Base-by-base conservation (phyloP, 1,140 invertebrate species). In the Lycorma delicatula region DNA sequence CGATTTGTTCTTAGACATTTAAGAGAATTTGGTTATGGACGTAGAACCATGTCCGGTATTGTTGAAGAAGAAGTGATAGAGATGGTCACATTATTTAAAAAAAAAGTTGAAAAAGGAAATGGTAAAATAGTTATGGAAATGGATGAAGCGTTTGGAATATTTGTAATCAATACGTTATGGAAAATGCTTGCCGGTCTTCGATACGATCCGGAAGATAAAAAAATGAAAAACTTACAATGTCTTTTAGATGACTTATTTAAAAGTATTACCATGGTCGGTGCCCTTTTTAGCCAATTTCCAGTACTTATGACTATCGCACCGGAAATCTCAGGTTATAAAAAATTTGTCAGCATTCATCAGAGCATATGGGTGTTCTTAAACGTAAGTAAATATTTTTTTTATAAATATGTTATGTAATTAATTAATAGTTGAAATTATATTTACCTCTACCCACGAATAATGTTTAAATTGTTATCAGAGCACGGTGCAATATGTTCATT, bases 81-180 rank as follows among this genome's bases (percentile, higher is more conserved):
- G 49, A 74, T 86, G 54, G 60, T 85, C 0, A 70, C 77, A 4
- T 75, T 81, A 51, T 73, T 79, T 31, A 75, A 76, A 23, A 63
- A 61, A 0, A 69, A 81, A 52, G 66, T 75, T 1, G 62, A 66
- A 0, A 29, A 34, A 3, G 23, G 29, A 2, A 27, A 54, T 26
- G 52, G 29, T 4, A n/a, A n/a, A n/a, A 67, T 78, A 0, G 59
- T 78, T 1, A 67, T 81, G 1, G 70, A 78, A 56, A 87, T 89
- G 82, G 75, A 84, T 29, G 80, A 84, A 56, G 76, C 83, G 27
- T 89, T 89, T 63, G 82, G 81, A 28, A 80, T 86, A 0, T 83
- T 85, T 56, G 83, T 91, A 27, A 70, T 93, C 11, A 96, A 95
- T 64, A 88, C 87, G 0, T 71, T 95, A 0, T 94, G 91, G 87